Conservation (phyloP, 1,140 invertebrate genomes). For the Lethrus apterus region DNA sequence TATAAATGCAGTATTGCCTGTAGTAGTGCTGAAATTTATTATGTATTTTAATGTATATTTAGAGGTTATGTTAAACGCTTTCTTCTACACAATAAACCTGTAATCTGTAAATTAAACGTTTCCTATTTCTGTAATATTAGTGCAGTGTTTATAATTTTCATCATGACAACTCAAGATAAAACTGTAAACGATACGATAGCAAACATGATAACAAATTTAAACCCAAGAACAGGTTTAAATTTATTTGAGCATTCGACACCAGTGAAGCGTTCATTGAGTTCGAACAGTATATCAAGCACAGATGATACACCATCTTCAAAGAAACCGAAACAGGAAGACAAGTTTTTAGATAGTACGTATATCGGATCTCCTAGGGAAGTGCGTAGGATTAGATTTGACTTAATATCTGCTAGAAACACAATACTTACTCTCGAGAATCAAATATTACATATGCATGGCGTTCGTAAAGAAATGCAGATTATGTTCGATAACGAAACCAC, state of each 20-base stretch:
- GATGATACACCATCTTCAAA: constrained; percentile 26
- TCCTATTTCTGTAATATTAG: background rate
- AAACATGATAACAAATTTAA: constrained; percentile 31
- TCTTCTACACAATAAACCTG: no score
- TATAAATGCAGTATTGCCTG: no score
- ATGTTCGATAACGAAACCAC: constrained; percentile 55
- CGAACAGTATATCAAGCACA: constrained; percentile 24
- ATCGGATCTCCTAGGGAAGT: constrained; percentile 53
- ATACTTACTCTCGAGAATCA: constrained; percentile 51
- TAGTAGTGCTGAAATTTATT: no score
- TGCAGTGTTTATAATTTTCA: background rate
- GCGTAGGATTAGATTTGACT: constrained; percentile 51
- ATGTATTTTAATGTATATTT: no score
- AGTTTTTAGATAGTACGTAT: constrained; percentile 27
- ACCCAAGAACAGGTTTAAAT: constrained; percentile 16
- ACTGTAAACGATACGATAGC: constrained; percentile 29
- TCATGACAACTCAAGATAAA: constrained; percentile 6
- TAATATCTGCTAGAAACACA: constrained; percentile 53
- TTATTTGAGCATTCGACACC: constrained; percentile 20
- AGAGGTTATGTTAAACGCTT: no score
- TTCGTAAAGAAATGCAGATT: constrained; percentile 52
- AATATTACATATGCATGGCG: constrained; percentile 49
- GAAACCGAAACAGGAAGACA: constrained; percentile 22
- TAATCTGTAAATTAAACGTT: no score
- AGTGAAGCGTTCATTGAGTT: constrained; percentile 29